Base-by-base conservation (phyloP, 2,113 vertebrate species). In the Lagopus leucura region DNA sequence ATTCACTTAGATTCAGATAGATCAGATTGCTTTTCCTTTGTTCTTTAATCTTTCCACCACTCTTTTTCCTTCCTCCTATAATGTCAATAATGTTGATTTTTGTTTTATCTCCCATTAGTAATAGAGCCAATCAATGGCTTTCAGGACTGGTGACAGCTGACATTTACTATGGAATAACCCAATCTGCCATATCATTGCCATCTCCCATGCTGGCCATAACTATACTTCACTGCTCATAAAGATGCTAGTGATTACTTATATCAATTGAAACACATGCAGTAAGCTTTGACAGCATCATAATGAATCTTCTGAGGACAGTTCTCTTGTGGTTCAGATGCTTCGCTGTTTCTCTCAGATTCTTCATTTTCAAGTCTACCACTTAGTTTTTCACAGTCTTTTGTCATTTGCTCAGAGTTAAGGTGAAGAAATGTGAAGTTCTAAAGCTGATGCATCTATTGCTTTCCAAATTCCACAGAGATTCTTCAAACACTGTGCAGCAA, bases 101-200 rank as follows among this genome's bases (percentile, higher is more conserved):
- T 82, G 20, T 78, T 92, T 86, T 88, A 28, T 91, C 92, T 90
- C 86, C 87, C 32, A 30, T 85, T 82, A 76, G 58, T 80, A 82
- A 34, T 2, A 76, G 63, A 84, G 28, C 69, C 77, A 92, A 76
- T 89, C 77, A 80, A 60, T 84, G 67, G 24, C 30, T 93, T 95
- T 87, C 40, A 71, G 61, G 27, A 32, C 11, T 79, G 42, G 36
- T 76, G 43, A 93, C 48, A 48, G 18, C 54, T 79, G 74, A 70
- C 50, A 80, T 90, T 93, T 95, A 38, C n/a, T 93, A 89, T 91
- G 74, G 50, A 71, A 85, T 87, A 79, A 67, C 67, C 64, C 54
- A 87, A 32, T 34, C 50, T 80, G 50, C 40, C 55, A 94, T 72
- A 69, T 28, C 38, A 6, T 82, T 73, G 4, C 58, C 40, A 14